These are phyloP conservation scores for Dasypogon diadema DNA, from an alignment of 2,888 invertebrate species.

Conservation along the genomic window DNA sequence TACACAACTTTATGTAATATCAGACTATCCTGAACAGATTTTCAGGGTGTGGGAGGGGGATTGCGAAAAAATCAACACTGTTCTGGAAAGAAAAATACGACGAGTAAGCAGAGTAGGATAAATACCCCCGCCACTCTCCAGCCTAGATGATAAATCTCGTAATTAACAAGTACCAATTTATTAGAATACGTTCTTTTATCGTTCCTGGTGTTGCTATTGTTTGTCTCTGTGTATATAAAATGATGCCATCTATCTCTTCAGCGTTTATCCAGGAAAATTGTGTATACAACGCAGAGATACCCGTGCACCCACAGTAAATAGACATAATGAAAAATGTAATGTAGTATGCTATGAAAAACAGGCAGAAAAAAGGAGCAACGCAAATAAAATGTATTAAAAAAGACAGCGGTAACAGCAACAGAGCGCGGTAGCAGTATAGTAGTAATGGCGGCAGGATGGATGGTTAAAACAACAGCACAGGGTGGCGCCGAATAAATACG, in stretches of 20 bases:
- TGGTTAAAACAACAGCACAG: background rate
- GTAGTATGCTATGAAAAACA: slow-evolving; percentile 24
- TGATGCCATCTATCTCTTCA: slow-evolving; percentile 45
- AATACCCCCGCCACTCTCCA: slow-evolving; percentile 8
- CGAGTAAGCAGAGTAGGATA: background rate
- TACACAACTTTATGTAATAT: slow-evolving; percentile 9
- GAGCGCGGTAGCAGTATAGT: too few relatives aligned
- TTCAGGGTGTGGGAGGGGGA: background rate
- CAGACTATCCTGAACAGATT: background rate
- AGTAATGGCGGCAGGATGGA: background rate
- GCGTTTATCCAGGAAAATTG: slow-evolving; percentile 47
- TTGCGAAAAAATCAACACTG: background rate
- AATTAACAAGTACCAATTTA: slow-evolving; percentile 45
- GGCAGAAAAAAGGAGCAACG: background rate
- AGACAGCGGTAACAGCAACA: background rate
- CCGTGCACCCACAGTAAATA: slow-evolving; percentile 29
- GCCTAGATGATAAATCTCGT: slow-evolving; percentile 36
- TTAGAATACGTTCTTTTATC: slow-evolving; percentile 41
- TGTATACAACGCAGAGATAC: slow-evolving; percentile 22
- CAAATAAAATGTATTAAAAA: slow-evolving; percentile 40
- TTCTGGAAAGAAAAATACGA: background rate
- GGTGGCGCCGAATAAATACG: background rate
- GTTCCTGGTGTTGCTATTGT: slow-evolving; percentile 38
- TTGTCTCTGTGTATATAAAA: slow-evolving; percentile 42
- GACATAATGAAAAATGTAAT: slow-evolving; percentile 39